Base-by-base conservation (phyloP, 2,888 invertebrate species). In the Catocala fraxini region DNA sequence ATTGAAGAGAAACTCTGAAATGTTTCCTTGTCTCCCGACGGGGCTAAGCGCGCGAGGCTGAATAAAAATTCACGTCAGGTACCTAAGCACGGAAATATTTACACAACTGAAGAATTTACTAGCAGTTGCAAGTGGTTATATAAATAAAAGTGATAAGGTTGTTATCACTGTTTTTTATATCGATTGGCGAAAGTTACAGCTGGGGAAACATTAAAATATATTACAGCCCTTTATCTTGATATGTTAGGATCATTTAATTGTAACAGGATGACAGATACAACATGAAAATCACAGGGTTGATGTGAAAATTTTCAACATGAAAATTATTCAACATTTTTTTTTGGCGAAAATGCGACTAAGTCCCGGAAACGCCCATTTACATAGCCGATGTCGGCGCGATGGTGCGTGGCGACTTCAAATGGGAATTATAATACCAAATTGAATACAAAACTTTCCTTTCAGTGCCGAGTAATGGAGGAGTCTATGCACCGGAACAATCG, bases 381-480 rank as follows among this genome's bases (percentile, higher is more conserved):
- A 93, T 94, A 93, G 93, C 87, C 92, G 92, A 92, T 93, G 93
- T 92, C 89, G 90, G 81, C 90, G 94, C 93, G 92, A 93, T 93
- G 93, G 93, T 93, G 93, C 93, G 93, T 94, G 92, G 92, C 91
- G 92, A 92, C 93, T 93, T 93, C 93, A 92, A 94, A 94, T 94
- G 87, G 92, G 93, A 94, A 94, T 94, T 94, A 94, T 93, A 94
- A 94, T 94, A 94, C 94, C 94, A 94, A 94, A 94, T 94, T 94
- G 94, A 94, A 93, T 94, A 94, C 94, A 94, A 94, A 94, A 94
- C 94, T 94, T 94, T 94, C 93, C 94, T 94, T 94, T 94, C 94
- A 94, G 91, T 92, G 90, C 91, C 88, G 88, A 92, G 93, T 94
- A 93, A 94, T 94, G 94, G 94, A 92, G 93, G 91, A 93, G 89